Base-by-base conservation (phyloP, 1,140 invertebrate genomes). In the Oppia nitens region DNA sequence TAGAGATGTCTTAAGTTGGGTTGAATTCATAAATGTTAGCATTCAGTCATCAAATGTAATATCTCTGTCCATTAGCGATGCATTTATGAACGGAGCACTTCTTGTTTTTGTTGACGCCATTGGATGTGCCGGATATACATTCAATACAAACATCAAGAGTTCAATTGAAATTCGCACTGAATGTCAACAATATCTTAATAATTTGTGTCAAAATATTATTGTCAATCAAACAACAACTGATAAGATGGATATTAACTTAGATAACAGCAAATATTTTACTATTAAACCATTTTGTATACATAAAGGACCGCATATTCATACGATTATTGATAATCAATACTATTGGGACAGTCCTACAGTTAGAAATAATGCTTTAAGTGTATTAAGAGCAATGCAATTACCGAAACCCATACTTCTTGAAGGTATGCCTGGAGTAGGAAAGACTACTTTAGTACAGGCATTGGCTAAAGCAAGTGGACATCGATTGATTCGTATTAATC, bases 381-480 rank as follows among this genome's bases (percentile, higher is more conserved):
- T 99, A 23, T 70, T 98, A 26, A 77, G 93, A 61, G 91, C 83
- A 0, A 72, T 98, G 62, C 87, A 95, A 59, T 72, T 98, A 55
- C 66, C 69, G 1, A 91, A 93, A 69, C 92, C 95, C 0, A 80
- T 99, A 55, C 76, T 99, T 52, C 70, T 99, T 27, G 96, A 99
- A 78, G 96, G 96, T 17, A 91, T 87, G 69, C 96, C 96, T 1
- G 93, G 96, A 2, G 93, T 97, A 45, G 96, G 96, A 3, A 99
- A 99, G 75, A 98, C 95, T 0, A 94, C 87, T 67, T 75, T 97
- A 49, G 83, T 99, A 2, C 80, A 82, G 51, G 90, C 91, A n/a
- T 74, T 99, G 20, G 93, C 92, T 0, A 83, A 82, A 70, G 79
- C 80, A 3, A 81, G 88, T 25, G 85, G 87, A 0, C 78, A 92